These are phyloP conservation scores for Dromaius novaehollandiae DNA, from an alignment of 2,113 vertebrate species.

Conservation along the genomic window DNA sequence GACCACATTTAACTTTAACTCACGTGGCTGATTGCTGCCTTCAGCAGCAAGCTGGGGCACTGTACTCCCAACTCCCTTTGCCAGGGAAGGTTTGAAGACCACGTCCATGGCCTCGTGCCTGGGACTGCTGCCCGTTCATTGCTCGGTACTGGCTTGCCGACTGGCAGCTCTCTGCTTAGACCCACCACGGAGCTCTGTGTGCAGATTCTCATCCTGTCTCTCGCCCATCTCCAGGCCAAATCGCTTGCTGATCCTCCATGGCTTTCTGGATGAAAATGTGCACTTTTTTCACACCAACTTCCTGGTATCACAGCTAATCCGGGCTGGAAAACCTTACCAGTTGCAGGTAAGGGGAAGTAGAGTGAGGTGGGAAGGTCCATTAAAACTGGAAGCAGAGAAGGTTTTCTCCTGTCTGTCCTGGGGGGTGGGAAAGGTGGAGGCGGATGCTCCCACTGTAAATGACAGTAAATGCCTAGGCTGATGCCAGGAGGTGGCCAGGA, in stretches of 20 bases:
- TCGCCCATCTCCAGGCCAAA: slow-evolving; percentile 84
- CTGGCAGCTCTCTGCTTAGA: not conserved
- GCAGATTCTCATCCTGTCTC: not conserved
- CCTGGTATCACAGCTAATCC: slow-evolving; percentile 96
- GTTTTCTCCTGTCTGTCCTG: not conserved
- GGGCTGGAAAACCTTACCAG: slow-evolving; percentile 97
- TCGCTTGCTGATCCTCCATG: slow-evolving; percentile 95
- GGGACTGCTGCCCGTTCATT: not conserved
- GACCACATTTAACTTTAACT: accelerated
- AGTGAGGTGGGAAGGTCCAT: not conserved
- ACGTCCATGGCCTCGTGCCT: accelerated
- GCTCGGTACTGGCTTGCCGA: not conserved
- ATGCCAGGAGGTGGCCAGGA: not conserved
- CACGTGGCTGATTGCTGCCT: accelerated
- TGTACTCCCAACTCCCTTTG: not conserved
- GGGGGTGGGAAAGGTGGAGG: not conserved
- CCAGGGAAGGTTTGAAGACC: not conserved
- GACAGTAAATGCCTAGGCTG: not conserved
- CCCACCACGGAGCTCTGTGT: not conserved
- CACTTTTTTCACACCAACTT: slow-evolving; percentile 99
- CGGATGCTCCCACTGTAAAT: accelerated
- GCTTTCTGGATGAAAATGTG: slow-evolving; percentile 98
- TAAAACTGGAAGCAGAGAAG: not conserved
- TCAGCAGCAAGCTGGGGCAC: not conserved
- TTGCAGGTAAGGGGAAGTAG: slow-evolving; percentile 84